Evolutionary conservation across 2,888 invertebrate species (phyloP), one percentile per base, ranked within the genome.

Genomic region (Cataglyphis albicans): DNA sequence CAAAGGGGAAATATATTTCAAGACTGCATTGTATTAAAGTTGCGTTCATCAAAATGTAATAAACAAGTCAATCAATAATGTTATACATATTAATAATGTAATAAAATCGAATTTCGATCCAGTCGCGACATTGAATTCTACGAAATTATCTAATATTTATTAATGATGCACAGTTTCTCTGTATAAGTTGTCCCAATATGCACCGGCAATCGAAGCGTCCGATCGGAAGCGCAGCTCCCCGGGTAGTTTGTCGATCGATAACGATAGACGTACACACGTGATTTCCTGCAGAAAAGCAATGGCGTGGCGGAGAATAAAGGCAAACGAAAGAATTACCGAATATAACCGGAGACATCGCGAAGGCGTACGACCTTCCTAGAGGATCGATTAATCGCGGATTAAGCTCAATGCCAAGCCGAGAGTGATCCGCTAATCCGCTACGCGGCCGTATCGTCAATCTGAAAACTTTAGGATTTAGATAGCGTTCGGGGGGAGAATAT

Each of bases 331-430:
- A 83, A 57, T 70, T 52, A 25, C 44, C 81, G 68, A 74, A 83
- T 81, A 73, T 85, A 84, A 84, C 70, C 59, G 88, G 90, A 90
- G 90, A 90, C 87, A 88, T 85, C 86, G 70, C 88, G 64, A 70
- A 73, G 82, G 81, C 87, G 89, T 90, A 90, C 90, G 90, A 88
- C 90, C 90, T 90, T 90, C 90, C 84, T 29, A 38, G 44, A 6
- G 70, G 87, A 90, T 90, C 90, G 90, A 90, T 90, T 90, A 85
- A 87, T 86, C 84, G 68, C 84, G 52, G 75, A 68, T 82, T 86
- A 80, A 90, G 85, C 90, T 90, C 90, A 90, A 90, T 90, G 90
- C 80, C 90, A 84, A 78, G 61, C 70, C 84, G 70, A 84, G 75
- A 85, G 78, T 81, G 67, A 86, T 82, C 70, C 75, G 65, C 75